Evolutionary conservation across 2,888 invertebrate genomes (phyloP).

Genomic region (Octodonta nipae): DNA sequence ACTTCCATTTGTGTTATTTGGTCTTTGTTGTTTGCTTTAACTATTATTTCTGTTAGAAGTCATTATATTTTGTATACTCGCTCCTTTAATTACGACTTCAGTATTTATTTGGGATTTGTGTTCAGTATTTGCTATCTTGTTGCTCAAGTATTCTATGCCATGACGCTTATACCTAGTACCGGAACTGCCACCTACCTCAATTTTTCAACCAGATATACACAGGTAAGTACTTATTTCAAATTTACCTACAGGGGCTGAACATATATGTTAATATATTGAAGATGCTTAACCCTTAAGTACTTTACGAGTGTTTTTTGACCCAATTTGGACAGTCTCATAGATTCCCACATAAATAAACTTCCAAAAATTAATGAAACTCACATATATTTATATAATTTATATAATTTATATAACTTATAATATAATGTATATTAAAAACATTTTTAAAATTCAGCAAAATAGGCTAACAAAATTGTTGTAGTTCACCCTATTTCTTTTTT

Average conservation of each 20-base stretch:
- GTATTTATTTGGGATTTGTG: slow-evolving; percentile 37
- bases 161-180: slow-evolving; percentile 56
- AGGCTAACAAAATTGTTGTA: too few species aligned
- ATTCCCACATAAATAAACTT: not conserved
- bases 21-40: slow-evolving; percentile 52
- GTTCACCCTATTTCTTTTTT: too few species aligned
- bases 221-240: slow-evolving; percentile 17
- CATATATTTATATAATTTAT: too few species aligned
- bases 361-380: not conserved
- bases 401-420: too few species aligned
- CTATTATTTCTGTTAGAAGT: slow-evolving; percentile 55
- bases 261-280: too few species aligned
- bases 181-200: slow-evolving; percentile 38
- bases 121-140: slow-evolving; percentile 49
- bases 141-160: slow-evolving; percentile 53
- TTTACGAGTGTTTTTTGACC: too few species aligned
- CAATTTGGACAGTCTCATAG: too few species aligned
- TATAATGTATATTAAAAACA: too few species aligned
- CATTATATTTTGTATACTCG: slow-evolving; percentile 40
- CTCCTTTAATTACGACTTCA: slow-evolving; percentile 22
- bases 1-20: slow-evolving; percentile 52
- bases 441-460: too few species aligned
- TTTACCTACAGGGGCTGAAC: too few species aligned
- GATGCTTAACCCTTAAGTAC: too few species aligned
- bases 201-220: slow-evolving; percentile 16